Conservation (phyloP, 2,797 vertebrate genomes). For the Catostomus latipinnis region DNA sequence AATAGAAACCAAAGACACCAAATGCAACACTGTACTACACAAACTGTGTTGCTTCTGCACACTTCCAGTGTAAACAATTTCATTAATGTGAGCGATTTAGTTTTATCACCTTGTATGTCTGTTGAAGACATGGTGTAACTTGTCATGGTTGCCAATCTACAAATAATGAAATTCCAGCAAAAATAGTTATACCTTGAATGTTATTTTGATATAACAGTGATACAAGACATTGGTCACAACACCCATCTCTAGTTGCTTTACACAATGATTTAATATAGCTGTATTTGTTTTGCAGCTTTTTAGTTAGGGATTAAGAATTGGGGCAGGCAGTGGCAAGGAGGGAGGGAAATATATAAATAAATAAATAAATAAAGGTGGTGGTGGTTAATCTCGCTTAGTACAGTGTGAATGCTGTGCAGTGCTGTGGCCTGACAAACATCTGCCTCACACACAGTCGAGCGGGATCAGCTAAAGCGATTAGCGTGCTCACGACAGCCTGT, state of each 20-base stretch:
- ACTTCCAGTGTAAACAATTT: too few relatives aligned
- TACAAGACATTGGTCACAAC: too few relatives aligned
- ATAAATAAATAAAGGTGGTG: slow-evolving; percentile 73
- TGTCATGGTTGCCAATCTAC: too few relatives aligned
- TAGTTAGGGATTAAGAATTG: slow-evolving; percentile 70
- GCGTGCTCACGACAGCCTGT: slow-evolving; percentile 66
- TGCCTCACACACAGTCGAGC: slow-evolving; percentile 71
- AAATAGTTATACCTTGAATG: too few relatives aligned
- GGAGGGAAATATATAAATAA: slow-evolving; percentile 45
- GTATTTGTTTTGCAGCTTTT: slow-evolving; percentile 41
- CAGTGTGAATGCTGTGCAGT: slow-evolving; percentile 72
- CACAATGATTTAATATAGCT: slow-evolving; percentile 39
- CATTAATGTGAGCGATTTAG: too few relatives aligned
- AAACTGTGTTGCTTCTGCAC: too few relatives aligned
- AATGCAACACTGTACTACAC: too few relatives aligned
- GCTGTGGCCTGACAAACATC: slow-evolving; percentile 76
- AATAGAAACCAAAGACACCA: too few relatives aligned
- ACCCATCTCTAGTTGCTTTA: slow-evolving; percentile 10
- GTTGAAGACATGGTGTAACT: too few relatives aligned
- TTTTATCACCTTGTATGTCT: too few relatives aligned
- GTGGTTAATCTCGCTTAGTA: slow-evolving; percentile 75
- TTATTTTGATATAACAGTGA: too few relatives aligned
- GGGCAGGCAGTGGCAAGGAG: slow-evolving; percentile 54
- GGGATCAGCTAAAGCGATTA: slow-evolving; percentile 83
- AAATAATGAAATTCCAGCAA: too few relatives aligned